phyloP scores from a whole-genome alignment of 2,888 invertebrate genomes.

The Calameuta pallipes region DNA sequence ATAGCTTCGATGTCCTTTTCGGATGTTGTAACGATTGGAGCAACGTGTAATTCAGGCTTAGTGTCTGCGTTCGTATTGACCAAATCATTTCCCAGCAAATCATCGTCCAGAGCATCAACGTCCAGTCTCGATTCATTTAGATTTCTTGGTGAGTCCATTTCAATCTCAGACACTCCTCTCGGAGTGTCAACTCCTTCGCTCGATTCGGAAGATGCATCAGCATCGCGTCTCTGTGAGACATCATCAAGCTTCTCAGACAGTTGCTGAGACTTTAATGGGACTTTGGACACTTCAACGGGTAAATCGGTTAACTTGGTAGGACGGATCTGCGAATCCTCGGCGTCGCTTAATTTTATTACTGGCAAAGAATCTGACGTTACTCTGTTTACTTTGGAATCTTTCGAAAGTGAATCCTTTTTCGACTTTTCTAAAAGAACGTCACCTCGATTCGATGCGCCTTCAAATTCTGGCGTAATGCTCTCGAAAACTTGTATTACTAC shows the following conservation, averaged over 20 bases:
- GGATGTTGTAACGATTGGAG: constrained; percentile 45
- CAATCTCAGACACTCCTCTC: constrained; percentile 56
- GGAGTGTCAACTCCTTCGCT: constrained; percentile 58
- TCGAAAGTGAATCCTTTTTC: neutral
- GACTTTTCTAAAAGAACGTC: neutral
- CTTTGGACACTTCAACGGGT: neutral
- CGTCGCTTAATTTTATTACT: neutral
- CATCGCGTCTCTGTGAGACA: constrained; percentile 34
- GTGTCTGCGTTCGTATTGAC: constrained; percentile 27
- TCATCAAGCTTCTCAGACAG: constrained; percentile 14
- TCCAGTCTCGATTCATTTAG: constrained; percentile 51
- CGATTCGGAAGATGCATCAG: constrained; percentile 51
- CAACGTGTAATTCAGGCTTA: constrained; percentile 48
- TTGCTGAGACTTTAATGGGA: constrained; percentile 7
- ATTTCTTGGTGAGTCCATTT: constrained; percentile 57
- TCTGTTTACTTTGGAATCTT: neutral
- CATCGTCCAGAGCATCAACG: constrained; percentile 51
- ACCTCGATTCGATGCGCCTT: neutral
- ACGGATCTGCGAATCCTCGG: neutral
- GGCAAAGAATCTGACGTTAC: neutral
- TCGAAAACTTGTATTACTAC: neutral
- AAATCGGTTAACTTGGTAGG: neutral
- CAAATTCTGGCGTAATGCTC: neutral
- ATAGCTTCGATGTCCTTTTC: constrained; percentile 62
- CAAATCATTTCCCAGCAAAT: constrained; percentile 40